Base-by-base conservation (phyloP, 2,113 vertebrate species). In the Entelurus aequoreus region DNA sequence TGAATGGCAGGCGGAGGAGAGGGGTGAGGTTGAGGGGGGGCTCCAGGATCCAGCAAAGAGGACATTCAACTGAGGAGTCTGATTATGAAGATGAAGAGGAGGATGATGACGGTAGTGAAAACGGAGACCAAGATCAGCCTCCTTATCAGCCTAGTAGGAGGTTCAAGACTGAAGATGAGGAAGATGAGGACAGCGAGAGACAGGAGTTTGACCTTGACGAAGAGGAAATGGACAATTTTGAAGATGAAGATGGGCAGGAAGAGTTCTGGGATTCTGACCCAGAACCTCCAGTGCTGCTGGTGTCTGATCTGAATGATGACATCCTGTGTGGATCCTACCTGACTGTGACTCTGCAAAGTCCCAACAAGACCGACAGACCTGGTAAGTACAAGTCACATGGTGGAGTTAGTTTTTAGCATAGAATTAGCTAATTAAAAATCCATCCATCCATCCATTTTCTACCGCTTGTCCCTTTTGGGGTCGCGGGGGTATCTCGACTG, bases 311-410 rank as follows among this genome's bases (percentile, higher is more conserved):
- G 13, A 90, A 78, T 2, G 90, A 92, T 14, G 90, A 92, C 60
- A 81, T 90, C 40, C 76, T 92, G 36, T 88, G 83, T 7, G 93
- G 94, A 57, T 96, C 95, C 76, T 98, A 96, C 83, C 92, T 97
- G 85, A 98, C 95, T 0, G 96, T 98, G 59, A 97, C 95, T 0
- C 91, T 98, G 1, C 96, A 98, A 83, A 91, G 92, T 51, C 95
- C 96, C 68, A 82, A 88, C 14, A 89, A 86, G 60, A 88, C 94
- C 86, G 94, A 91, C 88, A 92, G 92, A 37, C 89, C 72, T 8
- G 86, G 82, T 86, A 63, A 53, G 62, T n/a, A 21, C 6, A 8
- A 48, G 21, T 4, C 55, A 48, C 14, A 14, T 19, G 46, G 10
- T 15, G n/a, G 6, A 46, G 44, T 36, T 10, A 37, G 21, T 28